Evolutionary conservation across 2,888 invertebrate species (phyloP), one percentile per base, ranked within the genome.

Genomic region (Pristionchus japonicus): DNA sequence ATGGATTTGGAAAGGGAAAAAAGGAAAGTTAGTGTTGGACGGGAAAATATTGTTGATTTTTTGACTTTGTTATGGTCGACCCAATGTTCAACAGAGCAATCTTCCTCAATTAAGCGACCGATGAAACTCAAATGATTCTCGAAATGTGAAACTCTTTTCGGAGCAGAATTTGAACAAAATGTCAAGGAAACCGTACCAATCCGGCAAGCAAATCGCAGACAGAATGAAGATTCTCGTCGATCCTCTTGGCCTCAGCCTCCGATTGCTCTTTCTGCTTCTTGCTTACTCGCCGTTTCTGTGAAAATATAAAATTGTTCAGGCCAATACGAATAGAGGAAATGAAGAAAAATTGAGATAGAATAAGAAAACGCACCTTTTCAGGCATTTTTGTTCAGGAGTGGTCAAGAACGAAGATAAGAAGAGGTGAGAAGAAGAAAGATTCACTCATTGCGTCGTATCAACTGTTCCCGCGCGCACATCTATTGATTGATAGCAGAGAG

Each of bases 191-290:
- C 15, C 86, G 1, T 37, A 86, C 86, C 86, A 86, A 40, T 17
- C 86, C 86, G 20, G 86, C 86, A 7, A 86, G 27, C 0, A 86
- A 31, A 11, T 47, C 31, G 49, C 86, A 86, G 6, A 86, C 40
- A 7, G n/a, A 27, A 1, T 31, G n/a, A 23, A 86, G 67, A 70
- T 86, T 86, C 1, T 23, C 27, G 1, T 67, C 67, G 37, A 86
- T 86, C 4, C 49, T 47, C 27, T 67, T 70, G 15, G 86, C 86
- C 31, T 86, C 86, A 13, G 49, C 86, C 20, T 70, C 85, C 1
- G 37, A 43, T 17, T 17, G 15, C 20, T 20, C 82, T 23, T 52
- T 31, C 23, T 52, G 82, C 52, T 85, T 85, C 64, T 85, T 64
- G 27, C 43, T n/a, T 3, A 61, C 61, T 15, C 64, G 40, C 11